These are phyloP conservation scores for Archips crataeganus DNA, from an alignment of 2,888 invertebrate genomes.

Conservation along the genomic window DNA sequence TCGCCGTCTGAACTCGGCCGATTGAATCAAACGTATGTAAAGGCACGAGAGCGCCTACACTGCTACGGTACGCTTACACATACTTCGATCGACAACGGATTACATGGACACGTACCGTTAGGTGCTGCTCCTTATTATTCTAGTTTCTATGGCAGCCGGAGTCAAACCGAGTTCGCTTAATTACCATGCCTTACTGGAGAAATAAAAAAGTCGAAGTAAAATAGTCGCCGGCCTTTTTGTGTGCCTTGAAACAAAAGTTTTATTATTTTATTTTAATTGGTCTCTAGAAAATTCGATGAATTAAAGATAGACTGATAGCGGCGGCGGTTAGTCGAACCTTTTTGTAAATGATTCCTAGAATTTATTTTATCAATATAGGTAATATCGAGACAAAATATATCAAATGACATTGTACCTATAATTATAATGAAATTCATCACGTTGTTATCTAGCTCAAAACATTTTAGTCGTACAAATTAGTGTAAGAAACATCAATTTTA, in stretches of 20 bases:
- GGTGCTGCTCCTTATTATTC: background rate
- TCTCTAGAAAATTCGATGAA: constrained; percentile 36
- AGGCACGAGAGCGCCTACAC: too few relatives aligned
- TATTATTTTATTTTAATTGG: constrained; percentile 42
- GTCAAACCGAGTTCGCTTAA: constrained; percentile 67
- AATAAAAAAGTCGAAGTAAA: constrained; percentile 65
- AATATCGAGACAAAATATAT: background rate
- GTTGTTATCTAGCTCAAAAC: background rate
- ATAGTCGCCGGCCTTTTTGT: constrained; percentile 60
- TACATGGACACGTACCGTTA: too few relatives aligned
- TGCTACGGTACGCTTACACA: too few relatives aligned
- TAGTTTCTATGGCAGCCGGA: constrained; percentile 62
- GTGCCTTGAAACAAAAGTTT: constrained; percentile 51
- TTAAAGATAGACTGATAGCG: constrained; percentile 35
- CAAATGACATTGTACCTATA: too few relatives aligned
- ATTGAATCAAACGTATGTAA: too few relatives aligned
- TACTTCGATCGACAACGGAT: too few relatives aligned
- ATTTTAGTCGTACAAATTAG: background rate
- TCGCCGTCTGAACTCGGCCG: too few relatives aligned
- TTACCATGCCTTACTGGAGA: constrained; percentile 68
- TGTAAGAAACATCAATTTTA: too few relatives aligned
- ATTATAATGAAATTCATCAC: background rate
- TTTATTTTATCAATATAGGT: constrained; percentile 4
- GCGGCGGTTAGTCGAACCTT: constrained; percentile 23
- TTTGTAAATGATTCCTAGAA: constrained; percentile 12